Percentiles rank a stretch among this genome's conserved stretches.
Conservation (phyloP, 2,888 invertebrate species). For the Drosophila percnosoma region DNA sequence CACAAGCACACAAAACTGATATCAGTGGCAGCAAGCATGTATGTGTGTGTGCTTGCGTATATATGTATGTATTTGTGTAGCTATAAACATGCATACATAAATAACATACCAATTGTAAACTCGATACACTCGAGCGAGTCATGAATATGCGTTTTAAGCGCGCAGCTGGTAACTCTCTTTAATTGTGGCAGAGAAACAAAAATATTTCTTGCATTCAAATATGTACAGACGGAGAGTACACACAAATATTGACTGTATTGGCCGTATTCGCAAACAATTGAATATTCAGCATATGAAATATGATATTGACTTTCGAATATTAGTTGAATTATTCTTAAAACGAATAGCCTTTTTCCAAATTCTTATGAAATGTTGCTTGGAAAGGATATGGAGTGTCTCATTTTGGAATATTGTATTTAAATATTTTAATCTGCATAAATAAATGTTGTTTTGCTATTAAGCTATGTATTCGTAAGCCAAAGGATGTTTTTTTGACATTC, state of each 20-base stretch:
- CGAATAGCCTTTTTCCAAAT: background rate
- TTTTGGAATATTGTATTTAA: background rate
- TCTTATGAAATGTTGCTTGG: background rate
- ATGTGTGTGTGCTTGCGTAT: background rate
- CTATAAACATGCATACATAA: slow-evolving; percentile 5
- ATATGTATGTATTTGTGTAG: slow-evolving; percentile 1
- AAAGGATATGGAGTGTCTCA: background rate
- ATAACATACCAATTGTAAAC: slow-evolving; percentile 27
- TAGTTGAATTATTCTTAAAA: background rate
- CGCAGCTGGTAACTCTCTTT: background rate
- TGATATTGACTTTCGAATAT: slow-evolving; percentile 7
- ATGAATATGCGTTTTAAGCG: slow-evolving; percentile 6
- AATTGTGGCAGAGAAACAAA: slow-evolving; percentile 8
- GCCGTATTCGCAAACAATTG: background rate
- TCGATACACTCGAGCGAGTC: slow-evolving; percentile 12
- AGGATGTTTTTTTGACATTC: background rate
- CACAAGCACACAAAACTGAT: slow-evolving; percentile 24
- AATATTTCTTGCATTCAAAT: background rate
- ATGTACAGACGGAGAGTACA: background rate
- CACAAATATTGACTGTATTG: slow-evolving; percentile 7
- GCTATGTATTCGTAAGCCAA: background rate
- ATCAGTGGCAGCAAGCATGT: background rate
- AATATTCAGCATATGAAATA: slow-evolving; percentile 10
- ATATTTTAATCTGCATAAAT: background rate
- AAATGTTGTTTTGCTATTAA: background rate